Evolutionary conservation across 2,113 vertebrate genomes (phyloP), one percentile per base, ranked within the genome.

Genomic region (Taurulus bubalis): DNA sequence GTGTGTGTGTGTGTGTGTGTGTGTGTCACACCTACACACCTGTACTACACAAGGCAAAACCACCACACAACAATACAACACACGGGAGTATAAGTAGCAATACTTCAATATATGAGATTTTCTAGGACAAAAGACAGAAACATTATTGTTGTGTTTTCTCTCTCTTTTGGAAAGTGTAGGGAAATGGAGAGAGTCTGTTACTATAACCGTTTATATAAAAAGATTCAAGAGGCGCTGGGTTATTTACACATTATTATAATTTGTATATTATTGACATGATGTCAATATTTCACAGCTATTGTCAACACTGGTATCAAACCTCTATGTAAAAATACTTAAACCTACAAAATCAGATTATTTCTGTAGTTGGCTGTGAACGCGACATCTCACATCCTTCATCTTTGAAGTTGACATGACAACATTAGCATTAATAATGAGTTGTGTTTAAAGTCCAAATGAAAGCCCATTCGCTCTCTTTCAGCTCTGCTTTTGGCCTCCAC

Each of bases 1-100:
- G 83, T 42, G n/a, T 40, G 51, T 68, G 47, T 77, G 26, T 49
- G 67, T n/a, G 92, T 6, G 83, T 47, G n/a, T 36, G 51, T 65
- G 47, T 75, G 26, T 49, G 66, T n/a, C 16, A 56, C 20, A 24
- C 38, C 24, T 63, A 8, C 56, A 66, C 49, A 74, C 49, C 71
- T 51, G 26, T 53, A 16, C 20, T 32, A 45, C 38, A 62, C 45
- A 20, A 74, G 30, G n/a, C 28, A 40, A 62, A 8, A 64, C 12
- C 58, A 53, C 47, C 0, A 32, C 32, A 8, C 11, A 32, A 60
- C 6, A 51, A 30, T 11, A 40, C 8, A 12, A 36, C 10, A 45
- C n/a, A 24, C 18, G 20, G 1, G 0, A 45, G 26, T 28, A 16
- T 7, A 58, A 71, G 24, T 0, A 42, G 12, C 20, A 14, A 38